These are phyloP conservation scores for Crocallis elinguaria DNA, from an alignment of 2,888 invertebrate species.

Conservation along the genomic window DNA sequence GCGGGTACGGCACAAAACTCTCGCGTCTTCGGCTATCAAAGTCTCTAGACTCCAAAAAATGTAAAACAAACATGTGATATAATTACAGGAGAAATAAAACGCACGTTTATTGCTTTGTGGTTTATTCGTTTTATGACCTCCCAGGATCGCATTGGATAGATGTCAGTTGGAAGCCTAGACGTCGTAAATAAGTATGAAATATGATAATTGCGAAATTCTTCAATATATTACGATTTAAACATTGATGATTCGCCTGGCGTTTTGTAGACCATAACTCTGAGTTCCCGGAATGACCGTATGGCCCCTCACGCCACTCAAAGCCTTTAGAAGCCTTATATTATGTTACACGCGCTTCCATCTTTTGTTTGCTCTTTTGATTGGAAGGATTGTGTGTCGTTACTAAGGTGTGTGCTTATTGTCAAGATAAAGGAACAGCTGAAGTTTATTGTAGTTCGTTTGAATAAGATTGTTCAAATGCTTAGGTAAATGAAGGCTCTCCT, in stretches of 20 bases:
- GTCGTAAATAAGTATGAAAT: conserved; percentile 84
- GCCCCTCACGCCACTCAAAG: conserved; percentile 40
- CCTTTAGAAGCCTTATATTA: conserved; percentile 46
- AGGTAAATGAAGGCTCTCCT: no score
- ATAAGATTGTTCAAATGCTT: no score
- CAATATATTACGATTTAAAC: conserved; percentile 84
- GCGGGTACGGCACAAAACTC: background rate
- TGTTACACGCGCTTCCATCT: conserved; percentile 49
- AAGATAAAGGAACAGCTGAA: no score
- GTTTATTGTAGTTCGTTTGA: no score
- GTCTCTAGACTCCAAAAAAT: conserved; percentile 48
- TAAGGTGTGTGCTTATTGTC: conserved; percentile 10
- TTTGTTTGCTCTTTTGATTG: conserved; percentile 60
- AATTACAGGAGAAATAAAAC: conserved; percentile 78
- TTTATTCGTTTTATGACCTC: conserved; percentile 77
- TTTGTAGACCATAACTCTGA: conserved; percentile 79
- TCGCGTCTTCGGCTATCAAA: conserved; percentile 1
- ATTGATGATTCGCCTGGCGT: conserved; percentile 82
- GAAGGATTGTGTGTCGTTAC: conserved; percentile 50
- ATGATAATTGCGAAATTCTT: conserved; percentile 85
- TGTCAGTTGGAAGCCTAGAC: conserved; percentile 78
- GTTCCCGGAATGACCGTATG: conserved; percentile 67
- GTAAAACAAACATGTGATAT: conserved; percentile 56
- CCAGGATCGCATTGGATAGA: conserved; percentile 73
- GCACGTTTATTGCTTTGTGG: conserved; percentile 68